Conservation (phyloP, 2,113 vertebrate species). For the Nibea coibor region DNA sequence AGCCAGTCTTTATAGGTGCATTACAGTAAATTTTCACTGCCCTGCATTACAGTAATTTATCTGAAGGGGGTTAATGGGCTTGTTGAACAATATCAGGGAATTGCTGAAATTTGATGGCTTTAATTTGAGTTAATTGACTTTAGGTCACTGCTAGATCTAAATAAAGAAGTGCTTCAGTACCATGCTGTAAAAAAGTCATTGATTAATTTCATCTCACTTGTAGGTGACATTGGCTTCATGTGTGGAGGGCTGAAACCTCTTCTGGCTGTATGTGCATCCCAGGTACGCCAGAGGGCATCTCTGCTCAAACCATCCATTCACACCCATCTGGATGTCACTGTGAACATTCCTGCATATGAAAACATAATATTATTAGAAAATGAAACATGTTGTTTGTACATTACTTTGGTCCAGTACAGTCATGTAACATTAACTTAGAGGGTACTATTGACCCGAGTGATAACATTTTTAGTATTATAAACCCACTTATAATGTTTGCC, state of each 20-base stretch:
- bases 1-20: not conserved
- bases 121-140: not conserved
- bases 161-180: not conserved
- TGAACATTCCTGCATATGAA: constrained; percentile 86
- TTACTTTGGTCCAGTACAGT: no score
- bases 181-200: not conserved
- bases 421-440: no score
- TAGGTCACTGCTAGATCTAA: not conserved
- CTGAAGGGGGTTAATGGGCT: not conserved
- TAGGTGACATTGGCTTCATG: constrained; percentile 88
- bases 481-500: constrained; percentile 88
- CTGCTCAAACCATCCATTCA: constrained; percentile 95
- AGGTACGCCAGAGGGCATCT: constrained; percentile 95
- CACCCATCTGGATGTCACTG: constrained; percentile 91
- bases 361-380: no score
- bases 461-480: not conserved
- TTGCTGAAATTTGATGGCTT: not conserved
- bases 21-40: not conserved
- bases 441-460: not conserved
- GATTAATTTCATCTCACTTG: constrained; percentile 70
- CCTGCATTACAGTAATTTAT: not conserved
- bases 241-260: constrained; percentile 87
- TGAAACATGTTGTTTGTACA: no score
- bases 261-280: constrained; percentile 93
- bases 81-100: not conserved